Percentiles rank a stretch among this genome's conserved stretches.
Conservation (phyloP, 2,113 vertebrate species). For the Morphnarchus princeps region DNA sequence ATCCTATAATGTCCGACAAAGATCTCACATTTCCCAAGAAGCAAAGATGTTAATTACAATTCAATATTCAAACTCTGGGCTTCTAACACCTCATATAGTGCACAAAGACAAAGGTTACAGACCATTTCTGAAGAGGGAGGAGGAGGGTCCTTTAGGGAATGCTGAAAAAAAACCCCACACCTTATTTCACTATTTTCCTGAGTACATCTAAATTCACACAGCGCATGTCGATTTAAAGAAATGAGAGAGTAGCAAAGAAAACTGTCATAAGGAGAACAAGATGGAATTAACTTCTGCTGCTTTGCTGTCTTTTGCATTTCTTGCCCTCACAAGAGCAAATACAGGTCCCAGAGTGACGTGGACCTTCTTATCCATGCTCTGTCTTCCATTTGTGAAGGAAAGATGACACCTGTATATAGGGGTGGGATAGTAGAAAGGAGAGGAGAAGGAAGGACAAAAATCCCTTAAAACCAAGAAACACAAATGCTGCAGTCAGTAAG, state of each 20-base stretch:
- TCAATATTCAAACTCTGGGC: background rate
- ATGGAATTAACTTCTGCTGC: background rate
- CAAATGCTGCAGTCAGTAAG: background rate
- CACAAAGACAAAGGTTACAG: background rate
- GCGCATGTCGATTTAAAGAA: background rate
- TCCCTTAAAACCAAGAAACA: background rate
- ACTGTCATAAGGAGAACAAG: background rate
- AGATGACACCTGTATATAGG: fast-evolving
- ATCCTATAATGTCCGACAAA: background rate
- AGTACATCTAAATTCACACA: background rate
- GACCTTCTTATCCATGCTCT: background rate
- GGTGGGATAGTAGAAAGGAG: background rate
- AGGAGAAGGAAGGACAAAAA: background rate
- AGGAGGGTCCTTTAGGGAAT: background rate
- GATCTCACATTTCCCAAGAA: background rate
- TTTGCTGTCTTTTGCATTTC: background rate
- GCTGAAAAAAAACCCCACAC: background rate
- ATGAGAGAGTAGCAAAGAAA: background rate
- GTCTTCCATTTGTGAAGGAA: background rate
- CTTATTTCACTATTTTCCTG: background rate
- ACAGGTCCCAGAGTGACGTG: background rate
- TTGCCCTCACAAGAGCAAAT: background rate
- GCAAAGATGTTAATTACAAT: background rate
- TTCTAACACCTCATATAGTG: background rate
- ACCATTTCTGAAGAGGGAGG: background rate